Percentiles rank a stretch among this genome's conserved stretches.
phyloP scores from a whole-genome alignment of 2,888 invertebrate genomes.

The Campoletis raptor region DNA sequence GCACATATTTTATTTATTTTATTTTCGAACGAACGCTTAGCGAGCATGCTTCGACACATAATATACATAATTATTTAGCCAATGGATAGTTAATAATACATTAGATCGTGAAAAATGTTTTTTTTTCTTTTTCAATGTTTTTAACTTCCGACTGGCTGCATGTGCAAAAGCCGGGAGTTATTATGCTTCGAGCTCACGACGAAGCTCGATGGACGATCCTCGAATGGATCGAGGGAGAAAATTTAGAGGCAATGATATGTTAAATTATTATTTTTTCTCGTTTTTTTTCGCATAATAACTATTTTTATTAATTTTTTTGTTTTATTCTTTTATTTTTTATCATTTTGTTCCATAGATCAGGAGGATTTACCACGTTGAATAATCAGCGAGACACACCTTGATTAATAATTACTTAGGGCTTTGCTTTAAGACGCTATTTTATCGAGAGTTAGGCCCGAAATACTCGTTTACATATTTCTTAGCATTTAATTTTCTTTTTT shows the following conservation, averaged over 20 bases:
- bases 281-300: conserved; percentile 10
- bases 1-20: conserved; percentile 9
- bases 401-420: conserved; percentile 5
- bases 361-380: conserved; percentile 8
- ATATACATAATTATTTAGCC: conserved; percentile 45
- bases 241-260: conserved; percentile 67
- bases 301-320: background rate
- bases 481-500: conserved; percentile 17
- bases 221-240: conserved; percentile 62
- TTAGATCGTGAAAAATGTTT: conserved; percentile 64
- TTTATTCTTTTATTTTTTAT: conserved; percentile 18
- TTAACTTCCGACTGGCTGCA: background rate
- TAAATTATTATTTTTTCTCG: conserved; percentile 61
- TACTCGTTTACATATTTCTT: conserved; percentile 17
- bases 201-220: conserved; percentile 64
- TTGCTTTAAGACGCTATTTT: conserved; percentile 4
- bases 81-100: conserved; percentile 56
- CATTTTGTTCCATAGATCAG: conserved; percentile 10
- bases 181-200: conserved; percentile 41
- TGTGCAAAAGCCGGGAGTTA: background rate
- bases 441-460: conserved; percentile 26
- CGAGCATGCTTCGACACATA: conserved; percentile 58
- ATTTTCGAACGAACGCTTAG: conserved; percentile 52
- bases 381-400: conserved; percentile 12
- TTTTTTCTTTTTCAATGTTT: background rate